phyloP scores from a whole-genome alignment of 2,797 vertebrate genomes.

The Sphaeramia orbicularis region DNA sequence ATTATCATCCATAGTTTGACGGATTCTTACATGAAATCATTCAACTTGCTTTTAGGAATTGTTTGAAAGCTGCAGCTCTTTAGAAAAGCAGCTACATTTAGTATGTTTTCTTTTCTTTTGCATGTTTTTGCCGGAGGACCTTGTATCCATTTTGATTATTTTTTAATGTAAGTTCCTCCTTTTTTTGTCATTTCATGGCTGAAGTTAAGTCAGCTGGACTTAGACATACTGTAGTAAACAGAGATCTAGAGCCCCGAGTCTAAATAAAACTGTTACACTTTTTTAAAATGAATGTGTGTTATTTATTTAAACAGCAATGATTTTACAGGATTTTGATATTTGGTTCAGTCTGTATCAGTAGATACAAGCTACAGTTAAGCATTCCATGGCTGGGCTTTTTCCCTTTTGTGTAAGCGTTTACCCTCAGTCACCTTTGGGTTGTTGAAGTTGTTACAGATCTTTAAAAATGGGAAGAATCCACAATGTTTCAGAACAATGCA shows the following conservation, averaged over 20 bases:
- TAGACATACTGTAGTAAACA: conserved; percentile 66
- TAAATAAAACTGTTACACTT: conserved; percentile 79
- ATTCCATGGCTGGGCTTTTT: not conserved
- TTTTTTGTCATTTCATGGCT: conserved; percentile 61
- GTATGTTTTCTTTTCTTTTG: conserved; percentile 54
- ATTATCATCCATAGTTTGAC: conserved; percentile 56
- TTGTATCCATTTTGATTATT: conserved; percentile 57
- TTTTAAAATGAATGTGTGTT: conserved; percentile 35
- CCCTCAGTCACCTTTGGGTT: not conserved
- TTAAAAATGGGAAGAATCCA: not conserved
- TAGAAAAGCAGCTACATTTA: conserved; percentile 61
- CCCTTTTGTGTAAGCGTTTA: not conserved
- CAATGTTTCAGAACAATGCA: conserved; percentile 31
- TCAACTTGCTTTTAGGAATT: conserved; percentile 41
- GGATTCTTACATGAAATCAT: conserved; percentile 37
- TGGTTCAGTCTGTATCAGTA: too few relatives aligned
- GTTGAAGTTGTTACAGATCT: not conserved
- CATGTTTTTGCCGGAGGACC: conserved; percentile 67
- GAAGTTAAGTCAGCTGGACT: conserved; percentile 62
- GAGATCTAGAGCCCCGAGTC: conserved; percentile 69
- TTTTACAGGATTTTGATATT: not conserved
- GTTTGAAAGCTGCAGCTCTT: conserved; percentile 46
- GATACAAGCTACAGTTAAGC: too few relatives aligned
- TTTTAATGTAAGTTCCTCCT: conserved; percentile 43
- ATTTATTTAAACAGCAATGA: conserved; percentile 8